Conservation (phyloP, 2,797 vertebrate species). For the Bradypus variegatus region DNA sequence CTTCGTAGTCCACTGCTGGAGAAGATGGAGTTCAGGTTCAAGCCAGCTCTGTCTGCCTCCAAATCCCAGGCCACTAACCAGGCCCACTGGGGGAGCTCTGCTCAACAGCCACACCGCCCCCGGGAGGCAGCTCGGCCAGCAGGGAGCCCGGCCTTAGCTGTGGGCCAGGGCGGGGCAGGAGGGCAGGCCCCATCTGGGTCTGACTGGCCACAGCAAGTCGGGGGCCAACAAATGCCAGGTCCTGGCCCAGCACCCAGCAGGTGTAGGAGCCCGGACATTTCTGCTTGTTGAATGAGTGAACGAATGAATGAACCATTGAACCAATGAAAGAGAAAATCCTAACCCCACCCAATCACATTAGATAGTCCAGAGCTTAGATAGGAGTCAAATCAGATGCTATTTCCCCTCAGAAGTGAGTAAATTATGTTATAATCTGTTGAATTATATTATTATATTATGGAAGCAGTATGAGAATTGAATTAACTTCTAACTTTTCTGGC, state of each 20-base stretch:
- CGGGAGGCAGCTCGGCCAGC: background rate
- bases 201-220: background rate
- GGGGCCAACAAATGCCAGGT: background rate
- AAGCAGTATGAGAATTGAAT: background rate
- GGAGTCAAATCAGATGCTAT: background rate
- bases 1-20: background rate
- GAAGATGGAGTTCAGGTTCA: background rate
- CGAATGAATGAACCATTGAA: too few species aligned
- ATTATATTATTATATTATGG: background rate
- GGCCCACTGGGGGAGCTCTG: too few species aligned
- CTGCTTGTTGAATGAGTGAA: background rate
- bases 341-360: background rate
- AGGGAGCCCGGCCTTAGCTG: background rate
- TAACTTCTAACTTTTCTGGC: background rate
- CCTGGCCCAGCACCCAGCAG: background rate
- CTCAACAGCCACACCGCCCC: background rate
- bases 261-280: background rate
- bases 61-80: fast-evolving
- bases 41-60: background rate
- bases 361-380: background rate
- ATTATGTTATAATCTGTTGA: background rate
- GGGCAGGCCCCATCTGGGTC: background rate
- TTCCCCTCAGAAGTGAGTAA: background rate
- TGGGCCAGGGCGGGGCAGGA: background rate
- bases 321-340: too few species aligned